These are phyloP conservation scores for Pteropus alecto DNA, from an alignment of 2,113 vertebrate species.

Conservation along the genomic window DNA sequence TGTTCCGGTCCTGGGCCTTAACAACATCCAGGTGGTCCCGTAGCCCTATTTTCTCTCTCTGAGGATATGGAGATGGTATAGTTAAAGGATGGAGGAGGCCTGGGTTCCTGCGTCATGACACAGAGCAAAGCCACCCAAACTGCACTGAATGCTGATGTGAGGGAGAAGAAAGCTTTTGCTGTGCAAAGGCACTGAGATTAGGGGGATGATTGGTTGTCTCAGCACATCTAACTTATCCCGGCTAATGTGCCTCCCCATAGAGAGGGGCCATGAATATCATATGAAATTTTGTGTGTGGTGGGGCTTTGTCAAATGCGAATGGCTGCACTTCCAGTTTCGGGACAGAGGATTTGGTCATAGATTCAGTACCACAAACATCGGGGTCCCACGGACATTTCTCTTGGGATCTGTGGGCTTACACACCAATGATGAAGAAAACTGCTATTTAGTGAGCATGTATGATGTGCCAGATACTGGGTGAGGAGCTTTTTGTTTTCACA, in stretches of 20 bases:
- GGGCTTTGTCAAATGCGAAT: not conserved
- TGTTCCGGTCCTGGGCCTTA: not conserved
- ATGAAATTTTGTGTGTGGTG: not conserved
- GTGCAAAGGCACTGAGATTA: not conserved
- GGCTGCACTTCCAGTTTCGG: not conserved
- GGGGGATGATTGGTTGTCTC: not conserved
- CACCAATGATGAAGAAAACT: not conserved
- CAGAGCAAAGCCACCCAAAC: not conserved
- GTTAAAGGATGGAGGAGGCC: not conserved
- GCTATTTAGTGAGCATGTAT: too few relatives aligned
- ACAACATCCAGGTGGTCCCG: not conserved
- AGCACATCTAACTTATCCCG: not conserved
- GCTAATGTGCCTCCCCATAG: not conserved
- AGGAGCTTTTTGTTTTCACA: slow-evolving; percentile 34
- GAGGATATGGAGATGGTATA: not conserved
- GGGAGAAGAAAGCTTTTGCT: not conserved
- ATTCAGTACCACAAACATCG: not conserved
- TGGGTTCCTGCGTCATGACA: not conserved
- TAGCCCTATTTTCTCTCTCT: not conserved
- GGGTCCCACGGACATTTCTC: not conserved
- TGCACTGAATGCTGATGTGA: not conserved
- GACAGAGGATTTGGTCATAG: not conserved
- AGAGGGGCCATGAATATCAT: not conserved
- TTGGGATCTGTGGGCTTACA: not conserved
- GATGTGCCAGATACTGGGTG: not conserved